These are phyloP conservation scores for Chrysotoxum bicinctum DNA, from an alignment of 2,888 invertebrate genomes.

Conservation along the genomic window DNA sequence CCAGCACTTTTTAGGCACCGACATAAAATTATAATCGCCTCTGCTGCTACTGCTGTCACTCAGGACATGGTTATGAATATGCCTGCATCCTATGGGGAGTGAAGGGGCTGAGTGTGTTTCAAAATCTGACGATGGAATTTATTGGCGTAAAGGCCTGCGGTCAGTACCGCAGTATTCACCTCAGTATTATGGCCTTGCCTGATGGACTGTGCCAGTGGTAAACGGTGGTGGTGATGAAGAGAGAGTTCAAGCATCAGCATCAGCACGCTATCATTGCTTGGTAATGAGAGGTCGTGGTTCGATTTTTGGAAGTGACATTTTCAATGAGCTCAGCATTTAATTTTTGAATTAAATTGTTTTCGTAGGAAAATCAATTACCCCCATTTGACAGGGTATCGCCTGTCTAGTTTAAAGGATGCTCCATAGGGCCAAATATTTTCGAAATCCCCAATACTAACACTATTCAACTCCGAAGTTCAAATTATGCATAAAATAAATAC, in stretches of 20 bases:
- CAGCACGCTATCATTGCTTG: conserved; percentile 1
- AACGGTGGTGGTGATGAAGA: conserved; percentile 1
- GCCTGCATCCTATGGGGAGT: neutral
- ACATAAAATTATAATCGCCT: conserved; percentile 63
- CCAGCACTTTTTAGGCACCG: conserved; percentile 13
- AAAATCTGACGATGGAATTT: conserved; percentile 57
- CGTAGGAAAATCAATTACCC: conserved; percentile 60
- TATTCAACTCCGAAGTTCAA: conserved; percentile 4
- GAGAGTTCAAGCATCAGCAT: conserved; percentile 14
- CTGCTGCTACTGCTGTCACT: neutral
- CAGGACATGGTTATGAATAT: neutral
- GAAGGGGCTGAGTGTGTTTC: neutral
- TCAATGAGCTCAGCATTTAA: conserved; percentile 54
- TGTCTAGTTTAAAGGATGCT: neutral
- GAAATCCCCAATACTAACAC: conserved; percentile 8
- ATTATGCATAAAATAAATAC: conserved; percentile 43
- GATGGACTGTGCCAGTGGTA: conserved; percentile 2
- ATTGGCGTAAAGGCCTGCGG: conserved; percentile 57
- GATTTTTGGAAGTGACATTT: conserved; percentile 39
- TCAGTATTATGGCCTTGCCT: conserved; percentile 34
- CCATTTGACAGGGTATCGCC: neutral
- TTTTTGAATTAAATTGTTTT: conserved; percentile 67
- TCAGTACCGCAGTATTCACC: conserved; percentile 44
- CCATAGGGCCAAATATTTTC: neutral
- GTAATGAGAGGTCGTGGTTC: conserved; percentile 1